These are phyloP conservation scores for Selenia dentaria DNA, from an alignment of 2,888 invertebrate species.

Conservation along the genomic window DNA sequence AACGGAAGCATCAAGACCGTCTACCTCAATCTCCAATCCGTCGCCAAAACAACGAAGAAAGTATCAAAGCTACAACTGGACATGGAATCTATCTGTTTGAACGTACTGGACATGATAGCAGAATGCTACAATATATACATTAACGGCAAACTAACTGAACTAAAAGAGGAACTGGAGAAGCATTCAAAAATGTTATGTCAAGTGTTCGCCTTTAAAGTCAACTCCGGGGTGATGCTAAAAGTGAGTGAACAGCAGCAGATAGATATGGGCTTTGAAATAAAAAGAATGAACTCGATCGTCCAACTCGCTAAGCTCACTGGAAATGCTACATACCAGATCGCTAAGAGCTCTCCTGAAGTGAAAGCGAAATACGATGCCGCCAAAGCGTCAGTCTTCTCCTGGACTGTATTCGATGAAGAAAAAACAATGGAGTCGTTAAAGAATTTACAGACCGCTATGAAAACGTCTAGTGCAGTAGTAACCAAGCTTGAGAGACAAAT, in stretches of 20 bases:
- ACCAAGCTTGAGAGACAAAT: conserved; percentile 69
- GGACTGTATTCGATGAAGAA: conserved; percentile 46
- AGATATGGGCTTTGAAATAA: conserved; percentile 61
- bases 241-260: conserved; percentile 67
- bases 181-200: conserved; percentile 46
- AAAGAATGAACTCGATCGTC: conserved; percentile 56
- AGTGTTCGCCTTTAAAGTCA: conserved; percentile 39
- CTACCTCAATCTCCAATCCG: conserved; percentile 21
- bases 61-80: conserved; percentile 52
- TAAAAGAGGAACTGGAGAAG: conserved; percentile 37
- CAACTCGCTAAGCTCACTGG: conserved; percentile 51
- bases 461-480: conserved; percentile 41
- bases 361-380: conserved; percentile 35
- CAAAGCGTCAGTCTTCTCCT: conserved; percentile 40
- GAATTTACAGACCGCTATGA: conserved; percentile 46
- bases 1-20: conserved; percentile 29
- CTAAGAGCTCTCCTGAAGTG: conserved; percentile 33
- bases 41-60: conserved; percentile 37
- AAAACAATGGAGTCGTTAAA: conserved; percentile 42
- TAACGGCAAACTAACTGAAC: conserved; percentile 17
- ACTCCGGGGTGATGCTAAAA: conserved; percentile 42
- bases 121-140: conserved; percentile 47
- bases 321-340: conserved; percentile 30
- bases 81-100: conserved; percentile 50
- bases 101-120: conserved; percentile 55